Percentiles rank a stretch among this genome's conserved stretches.
phyloP scores from a whole-genome alignment of 92 coral and sea anemone species.

The Palythoa caribaeorum region DNA sequence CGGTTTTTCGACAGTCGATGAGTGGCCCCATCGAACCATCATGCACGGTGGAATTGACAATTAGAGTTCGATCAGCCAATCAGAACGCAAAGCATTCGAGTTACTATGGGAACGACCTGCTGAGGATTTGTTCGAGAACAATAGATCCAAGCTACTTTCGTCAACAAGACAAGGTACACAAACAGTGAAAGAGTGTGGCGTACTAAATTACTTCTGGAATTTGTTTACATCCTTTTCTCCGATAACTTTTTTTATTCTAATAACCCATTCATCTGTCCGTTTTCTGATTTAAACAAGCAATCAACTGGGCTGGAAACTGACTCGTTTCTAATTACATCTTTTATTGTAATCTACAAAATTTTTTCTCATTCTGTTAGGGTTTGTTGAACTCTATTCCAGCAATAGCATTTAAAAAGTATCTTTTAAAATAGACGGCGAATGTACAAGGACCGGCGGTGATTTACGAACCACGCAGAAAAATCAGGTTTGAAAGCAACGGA shows the following conservation, averaged over 20 bases:
- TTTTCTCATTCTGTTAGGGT: no score
- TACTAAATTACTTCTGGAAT: neutral
- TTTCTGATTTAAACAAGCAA: no score
- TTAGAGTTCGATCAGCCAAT: slow-evolving; percentile 61
- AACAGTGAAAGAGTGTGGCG: neutral
- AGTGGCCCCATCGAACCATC: slow-evolving; percentile 32
- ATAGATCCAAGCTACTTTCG: slow-evolving; percentile 16
- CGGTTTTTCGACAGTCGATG: slow-evolving; percentile 44
- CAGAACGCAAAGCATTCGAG: slow-evolving; percentile 61
- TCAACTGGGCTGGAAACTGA: no score
- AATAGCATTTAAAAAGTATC: no score
- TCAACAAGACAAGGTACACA: slow-evolving; percentile 6
- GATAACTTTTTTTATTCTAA: neutral
- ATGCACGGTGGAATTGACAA: slow-evolving; percentile 48
- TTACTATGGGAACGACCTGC: slow-evolving; percentile 63
- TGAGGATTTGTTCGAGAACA: slow-evolving; percentile 47
- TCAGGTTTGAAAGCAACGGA: no score
- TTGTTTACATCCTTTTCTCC: neutral
- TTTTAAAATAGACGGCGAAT: no score
- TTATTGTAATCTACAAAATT: no score
- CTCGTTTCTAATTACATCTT: no score
- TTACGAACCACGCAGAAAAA: no score
- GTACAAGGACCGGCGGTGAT: no score
- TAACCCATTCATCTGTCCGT: no score
- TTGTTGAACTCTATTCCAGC: no score